These are phyloP conservation scores for Silurus asotus DNA, from an alignment of 2,113 vertebrate species.

Conservation along the genomic window DNA sequence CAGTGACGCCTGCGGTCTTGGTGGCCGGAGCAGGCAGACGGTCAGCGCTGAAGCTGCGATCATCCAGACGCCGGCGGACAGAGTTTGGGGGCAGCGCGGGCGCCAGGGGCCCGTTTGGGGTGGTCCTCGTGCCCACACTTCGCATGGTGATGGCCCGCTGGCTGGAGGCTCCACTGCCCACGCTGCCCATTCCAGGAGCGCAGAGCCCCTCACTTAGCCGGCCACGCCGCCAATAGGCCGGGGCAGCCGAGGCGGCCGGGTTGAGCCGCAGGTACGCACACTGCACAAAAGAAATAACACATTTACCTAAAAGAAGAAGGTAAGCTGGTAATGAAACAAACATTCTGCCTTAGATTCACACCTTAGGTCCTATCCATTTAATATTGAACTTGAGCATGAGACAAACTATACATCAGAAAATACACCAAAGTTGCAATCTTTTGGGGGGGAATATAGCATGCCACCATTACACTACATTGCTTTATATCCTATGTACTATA, in stretches of 20 bases:
- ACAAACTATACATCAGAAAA: neutral
- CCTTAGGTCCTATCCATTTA: no score
- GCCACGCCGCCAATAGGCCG: conserved; percentile 76
- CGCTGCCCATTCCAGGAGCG: conserved; percentile 79
- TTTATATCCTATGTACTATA: neutral
- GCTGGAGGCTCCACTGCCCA: conserved; percentile 80
- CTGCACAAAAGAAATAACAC: conserved; percentile 29
- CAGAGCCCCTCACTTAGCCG: conserved; percentile 72
- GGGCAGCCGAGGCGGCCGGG: conserved; percentile 61
- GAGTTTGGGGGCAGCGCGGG: conserved; percentile 40
- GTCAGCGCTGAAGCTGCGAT: conserved; percentile 61
- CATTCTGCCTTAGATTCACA: neutral
- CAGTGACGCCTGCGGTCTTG: conserved; percentile 49
- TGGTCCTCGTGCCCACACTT: conserved; percentile 80
- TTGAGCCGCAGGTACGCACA: conserved; percentile 60
- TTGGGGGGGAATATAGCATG: neutral
- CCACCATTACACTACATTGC: neutral
- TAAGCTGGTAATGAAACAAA: neutral
- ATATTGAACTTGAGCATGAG: neutral
- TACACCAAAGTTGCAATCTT: neutral
- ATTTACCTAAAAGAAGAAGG: neutral
- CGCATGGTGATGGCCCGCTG: conserved; percentile 85
- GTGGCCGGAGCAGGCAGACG: conserved; percentile 46
- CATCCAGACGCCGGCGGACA: conserved; percentile 43
- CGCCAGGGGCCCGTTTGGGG: conserved; percentile 47